Percentiles rank a stretch among this genome's conserved stretches.
Evolutionary conservation across 2,113 vertebrate genomes (phyloP).

Genomic region (Hippopotamus amphibius): DNA sequence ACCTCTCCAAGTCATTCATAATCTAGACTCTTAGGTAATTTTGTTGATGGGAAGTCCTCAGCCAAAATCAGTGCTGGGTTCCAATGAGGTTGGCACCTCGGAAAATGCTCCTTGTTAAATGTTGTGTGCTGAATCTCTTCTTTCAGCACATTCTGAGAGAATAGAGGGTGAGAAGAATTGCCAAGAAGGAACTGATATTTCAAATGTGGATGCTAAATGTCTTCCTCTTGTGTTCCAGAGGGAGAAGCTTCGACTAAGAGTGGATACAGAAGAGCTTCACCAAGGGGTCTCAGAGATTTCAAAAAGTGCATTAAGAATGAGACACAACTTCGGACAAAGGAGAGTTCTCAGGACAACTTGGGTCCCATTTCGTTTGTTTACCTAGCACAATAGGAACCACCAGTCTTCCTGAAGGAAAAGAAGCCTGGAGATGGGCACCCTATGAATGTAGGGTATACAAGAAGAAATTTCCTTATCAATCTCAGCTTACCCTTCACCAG

Average conservation of each 20-base stretch:
- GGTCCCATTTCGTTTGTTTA: no score
- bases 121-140: not conserved
- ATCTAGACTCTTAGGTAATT: not conserved
- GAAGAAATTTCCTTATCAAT: no score
- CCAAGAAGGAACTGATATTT: rapidly evolving
- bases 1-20: no score
- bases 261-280: not conserved
- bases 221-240: rapidly evolving
- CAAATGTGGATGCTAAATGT: rapidly evolving
- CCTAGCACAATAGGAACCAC: no score
- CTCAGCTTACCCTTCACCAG: no score
- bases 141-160: not conserved
- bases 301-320: rapidly evolving
- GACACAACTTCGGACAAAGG: no score
- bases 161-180: no score
- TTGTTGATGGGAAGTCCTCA: no score
- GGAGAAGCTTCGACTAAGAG: not conserved
- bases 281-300: not conserved
- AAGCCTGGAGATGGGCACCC: no score
- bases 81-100: rapidly evolving
- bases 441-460: no score
- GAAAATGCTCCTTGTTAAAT: not conserved
- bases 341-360: no score
- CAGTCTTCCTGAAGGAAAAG: no score
- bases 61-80: not conserved